Conservation (phyloP, 2,113 vertebrate species). For the Callospermophilus lateralis region DNA sequence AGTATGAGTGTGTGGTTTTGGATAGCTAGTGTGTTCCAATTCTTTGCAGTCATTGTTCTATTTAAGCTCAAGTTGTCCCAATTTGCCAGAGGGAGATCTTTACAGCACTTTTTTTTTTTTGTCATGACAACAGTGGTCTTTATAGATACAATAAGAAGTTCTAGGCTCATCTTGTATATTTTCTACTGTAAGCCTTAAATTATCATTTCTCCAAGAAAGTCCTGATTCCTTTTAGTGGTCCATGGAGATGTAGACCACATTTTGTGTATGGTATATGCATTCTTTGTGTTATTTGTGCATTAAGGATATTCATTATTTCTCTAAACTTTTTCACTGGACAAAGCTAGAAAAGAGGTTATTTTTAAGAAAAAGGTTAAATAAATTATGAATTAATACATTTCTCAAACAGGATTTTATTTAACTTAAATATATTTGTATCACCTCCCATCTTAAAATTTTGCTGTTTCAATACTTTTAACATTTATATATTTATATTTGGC, state of each 20-base stretch:
- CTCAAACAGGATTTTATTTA: background rate
- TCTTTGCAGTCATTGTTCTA: background rate
- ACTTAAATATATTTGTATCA: background rate
- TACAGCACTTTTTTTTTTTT: background rate
- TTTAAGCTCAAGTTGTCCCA: background rate
- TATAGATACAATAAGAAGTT: background rate
- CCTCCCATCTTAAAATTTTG: background rate
- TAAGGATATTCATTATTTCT: background rate
- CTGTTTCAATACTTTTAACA: background rate
- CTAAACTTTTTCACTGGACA: constrained; percentile 13
- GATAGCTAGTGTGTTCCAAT: background rate
- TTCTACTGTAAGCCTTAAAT: background rate
- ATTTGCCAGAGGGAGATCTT: background rate
- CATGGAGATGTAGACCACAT: background rate
- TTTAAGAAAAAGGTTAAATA: constrained; percentile 14
- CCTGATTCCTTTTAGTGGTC: background rate
- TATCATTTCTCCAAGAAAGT: background rate
- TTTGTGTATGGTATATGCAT: background rate
- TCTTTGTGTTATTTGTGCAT: background rate
- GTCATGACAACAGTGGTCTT: too few species aligned
- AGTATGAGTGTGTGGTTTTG: background rate
- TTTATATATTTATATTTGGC: background rate
- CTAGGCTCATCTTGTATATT: background rate
- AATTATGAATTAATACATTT: constrained; percentile 32
- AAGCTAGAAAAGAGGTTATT: background rate